A percentile compares a stretch with the other conserved stretches of the same genome.
These are phyloP conservation scores for Emberiza fucata DNA, from an alignment of 2,113 vertebrate species.

Conservation along the genomic window DNA sequence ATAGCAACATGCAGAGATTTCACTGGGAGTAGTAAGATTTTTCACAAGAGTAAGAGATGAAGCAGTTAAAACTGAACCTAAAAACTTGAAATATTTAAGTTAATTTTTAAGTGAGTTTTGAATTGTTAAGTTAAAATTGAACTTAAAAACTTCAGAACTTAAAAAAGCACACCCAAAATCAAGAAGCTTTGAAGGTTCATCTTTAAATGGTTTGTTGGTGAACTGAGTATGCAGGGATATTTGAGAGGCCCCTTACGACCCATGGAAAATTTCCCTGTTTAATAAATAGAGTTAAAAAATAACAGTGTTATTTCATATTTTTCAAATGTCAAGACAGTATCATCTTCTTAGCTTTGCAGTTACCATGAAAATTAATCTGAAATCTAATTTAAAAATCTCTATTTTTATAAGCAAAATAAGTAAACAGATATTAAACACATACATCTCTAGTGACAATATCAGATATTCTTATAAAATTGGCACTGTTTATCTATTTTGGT, in stretches of 20 bases:
- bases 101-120: no score
- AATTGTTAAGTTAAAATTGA: background rate
- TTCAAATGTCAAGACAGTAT: background rate
- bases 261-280: background rate
- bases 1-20: background rate
- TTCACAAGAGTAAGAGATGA: background rate
- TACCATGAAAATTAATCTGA: background rate
- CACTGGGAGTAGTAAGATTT: background rate
- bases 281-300: background rate
- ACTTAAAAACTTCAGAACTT: background rate
- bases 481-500: background rate
- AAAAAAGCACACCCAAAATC: background rate
- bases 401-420: background rate
- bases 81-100: background rate
- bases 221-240: background rate
- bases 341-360: background rate
- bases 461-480: background rate
- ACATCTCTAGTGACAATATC: background rate
- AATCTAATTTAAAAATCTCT: background rate
- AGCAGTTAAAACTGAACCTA: background rate
- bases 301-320: background rate
- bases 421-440: background rate
- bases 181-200: background rate
- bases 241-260: accelerated
- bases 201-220: background rate